Percentiles rank a stretch among this genome's conserved stretches.
Conservation (phyloP, 2,888 invertebrate species). For the Dione vanillae region DNA sequence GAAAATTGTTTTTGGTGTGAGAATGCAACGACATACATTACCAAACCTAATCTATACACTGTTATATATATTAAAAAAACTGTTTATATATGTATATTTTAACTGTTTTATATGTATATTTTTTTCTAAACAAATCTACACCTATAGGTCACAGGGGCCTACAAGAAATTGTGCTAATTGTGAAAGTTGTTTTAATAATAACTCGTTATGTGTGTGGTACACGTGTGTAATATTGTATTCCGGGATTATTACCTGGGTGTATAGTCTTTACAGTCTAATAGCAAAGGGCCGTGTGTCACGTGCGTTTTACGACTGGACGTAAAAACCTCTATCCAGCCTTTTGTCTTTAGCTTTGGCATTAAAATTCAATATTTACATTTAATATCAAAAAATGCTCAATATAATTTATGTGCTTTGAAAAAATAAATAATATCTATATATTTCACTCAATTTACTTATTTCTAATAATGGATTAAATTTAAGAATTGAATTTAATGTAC, state of each 20-base stretch:
- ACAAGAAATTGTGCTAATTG: background rate
- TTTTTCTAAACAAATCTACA: background rate
- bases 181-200: constrained; percentile 26
- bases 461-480: too few relatives aligned
- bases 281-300: constrained; percentile 55
- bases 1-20: background rate
- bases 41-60: too few relatives aligned
- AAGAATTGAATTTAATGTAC: too few relatives aligned
- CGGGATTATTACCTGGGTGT: constrained; percentile 39
- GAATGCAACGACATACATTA: too few relatives aligned
- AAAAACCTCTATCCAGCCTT: constrained; percentile 55
- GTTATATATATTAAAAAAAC: too few relatives aligned
- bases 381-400: background rate
- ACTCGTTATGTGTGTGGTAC: constrained; percentile 29
- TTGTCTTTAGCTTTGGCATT: constrained; percentile 53
- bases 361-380: constrained; percentile 22
- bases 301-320: constrained; percentile 71
- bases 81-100: too few relatives aligned
- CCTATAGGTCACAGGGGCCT: background rate
- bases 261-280: constrained; percentile 36
- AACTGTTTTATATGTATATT: too few relatives aligned
- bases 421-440: too few relatives aligned
- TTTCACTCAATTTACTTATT: too few relatives aligned
- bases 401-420: background rate
- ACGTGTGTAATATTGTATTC: constrained; percentile 37